Percentiles rank a stretch among this genome's conserved stretches.
phyloP scores from a whole-genome alignment of 1,140 invertebrate genomes.

The Archegozetes longisetosus region DNA sequence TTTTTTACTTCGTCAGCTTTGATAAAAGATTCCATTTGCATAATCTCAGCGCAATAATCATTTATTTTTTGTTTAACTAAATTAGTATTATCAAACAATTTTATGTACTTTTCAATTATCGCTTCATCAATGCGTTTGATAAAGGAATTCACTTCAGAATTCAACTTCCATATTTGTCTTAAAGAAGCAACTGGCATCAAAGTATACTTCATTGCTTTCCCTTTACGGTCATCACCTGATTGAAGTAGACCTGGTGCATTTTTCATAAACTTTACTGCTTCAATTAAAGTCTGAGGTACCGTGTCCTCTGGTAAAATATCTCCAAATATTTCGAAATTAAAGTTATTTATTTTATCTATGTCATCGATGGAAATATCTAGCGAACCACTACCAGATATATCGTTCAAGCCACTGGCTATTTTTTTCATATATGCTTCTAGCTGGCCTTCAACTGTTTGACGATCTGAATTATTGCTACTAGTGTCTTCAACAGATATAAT shows the following conservation, averaged over 20 bases:
- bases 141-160: not conserved
- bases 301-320: not conserved
- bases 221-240: not conserved
- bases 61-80: not conserved
- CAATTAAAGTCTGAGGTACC: not conserved
- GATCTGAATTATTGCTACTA: not conserved
- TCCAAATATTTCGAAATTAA: not conserved
- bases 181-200: not conserved
- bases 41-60: not conserved
- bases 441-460: not conserved
- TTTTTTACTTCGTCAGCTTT: not conserved
- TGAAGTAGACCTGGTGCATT: not conserved
- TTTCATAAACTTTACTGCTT: not conserved
- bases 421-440: not conserved
- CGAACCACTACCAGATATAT: not conserved
- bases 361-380: not conserved
- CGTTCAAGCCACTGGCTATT: not conserved
- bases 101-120: not conserved
- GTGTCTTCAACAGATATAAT: not conserved
- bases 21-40: not conserved
- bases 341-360: not conserved
- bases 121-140: not conserved
- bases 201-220: not conserved
- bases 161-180: not conserved
- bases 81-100: not conserved